Percentiles rank a stretch among this genome's conserved stretches.
Conservation (phyloP, 2,797 vertebrate genomes). For the Pyrocephalus nanus region DNA sequence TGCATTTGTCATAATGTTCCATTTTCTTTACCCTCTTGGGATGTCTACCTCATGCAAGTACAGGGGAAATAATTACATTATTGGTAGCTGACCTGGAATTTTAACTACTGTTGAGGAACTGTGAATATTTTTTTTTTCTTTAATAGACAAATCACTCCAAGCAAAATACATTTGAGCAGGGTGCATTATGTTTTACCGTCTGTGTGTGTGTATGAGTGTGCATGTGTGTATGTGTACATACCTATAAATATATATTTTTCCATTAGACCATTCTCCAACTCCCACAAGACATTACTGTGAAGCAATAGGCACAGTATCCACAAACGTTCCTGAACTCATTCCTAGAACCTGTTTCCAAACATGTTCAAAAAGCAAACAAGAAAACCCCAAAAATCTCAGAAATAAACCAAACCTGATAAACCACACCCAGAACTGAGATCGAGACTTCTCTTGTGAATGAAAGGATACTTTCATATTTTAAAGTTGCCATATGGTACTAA, state of each 20-base stretch:
- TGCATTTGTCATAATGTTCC: conserved; percentile 28
- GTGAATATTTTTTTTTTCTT: conserved; percentile 72
- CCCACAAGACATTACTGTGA: conserved; percentile 42
- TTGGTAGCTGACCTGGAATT: conserved; percentile 75
- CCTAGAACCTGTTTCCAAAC: conserved; percentile 44
- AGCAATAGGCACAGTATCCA: conserved; percentile 52
- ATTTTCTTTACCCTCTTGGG: conserved; percentile 71
- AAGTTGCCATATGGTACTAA: conserved; percentile 76
- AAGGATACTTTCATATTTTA: conserved; percentile 71
- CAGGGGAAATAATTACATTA: conserved; percentile 79
- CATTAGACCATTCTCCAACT: conserved; percentile 41
- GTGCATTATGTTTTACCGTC: conserved; percentile 68
- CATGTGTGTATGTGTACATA: conserved; percentile 42
- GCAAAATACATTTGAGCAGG: conserved; percentile 73
- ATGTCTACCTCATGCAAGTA: conserved; percentile 86
- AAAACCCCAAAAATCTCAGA: not conserved
- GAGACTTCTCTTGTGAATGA: conserved; percentile 69
- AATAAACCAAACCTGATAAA: not conserved
- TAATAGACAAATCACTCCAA: conserved; percentile 80
- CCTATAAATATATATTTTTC: conserved; percentile 26
- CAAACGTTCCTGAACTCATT: conserved; percentile 30
- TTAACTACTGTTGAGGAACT: conserved; percentile 83
- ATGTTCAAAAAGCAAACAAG: conserved; percentile 12
- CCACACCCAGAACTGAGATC: not conserved
- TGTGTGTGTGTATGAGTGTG: conserved; percentile 48